Evolutionary conservation across 2,113 vertebrate species (phyloP), one percentile per base, ranked within the genome.

Genomic region (Mustela lutreola): DNA sequence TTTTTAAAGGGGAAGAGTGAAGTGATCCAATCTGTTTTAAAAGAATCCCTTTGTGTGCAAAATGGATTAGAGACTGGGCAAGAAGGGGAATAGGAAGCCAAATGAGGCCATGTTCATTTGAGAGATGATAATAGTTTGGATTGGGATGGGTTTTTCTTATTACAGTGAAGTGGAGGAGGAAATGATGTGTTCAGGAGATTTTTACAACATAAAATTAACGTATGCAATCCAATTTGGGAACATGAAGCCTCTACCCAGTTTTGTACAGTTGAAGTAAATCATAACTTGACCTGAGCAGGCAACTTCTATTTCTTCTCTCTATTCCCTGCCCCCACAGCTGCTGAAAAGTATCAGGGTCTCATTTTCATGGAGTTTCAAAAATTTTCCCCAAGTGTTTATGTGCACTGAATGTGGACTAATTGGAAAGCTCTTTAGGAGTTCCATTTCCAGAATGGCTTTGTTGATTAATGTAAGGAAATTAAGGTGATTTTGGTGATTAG

Each of bases 1-100:
- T 95, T 67, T 97, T 97, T 87, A 31, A 28, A 88, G 19, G 28
- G n/a, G 56, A 42, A 85, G 22, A 67, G 28, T 62, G 73, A 65
- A 16, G 7, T 24, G 65, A 60, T 63, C 36, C n/a, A 75, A n/a
- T 84, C 14, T 76, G 3, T 76, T 91, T 92, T 58, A 71, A 95
- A 89, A 81, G 19, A 28, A 70, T 73, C 11, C 7, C 1, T 92
- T 80, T 48, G 8, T 75, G 48, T 39, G 11, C 42, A 81, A 90
- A 81, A 58, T 86, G 11, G 80, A 36, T 80, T 88, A 26, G 14
- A 39, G 76, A 50, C 14, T 82, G 19, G 16, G 26, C n/a, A 33
- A 33, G 31, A 91, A 4, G 11, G 63, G 12, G 36, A 33, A 3
- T 5, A 79, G 63, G 36, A 89, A 79, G 53, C 56, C 11, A 50